These are phyloP conservation scores for Abrostola triplasia DNA, from an alignment of 2,888 invertebrate species.

Conservation along the genomic window DNA sequence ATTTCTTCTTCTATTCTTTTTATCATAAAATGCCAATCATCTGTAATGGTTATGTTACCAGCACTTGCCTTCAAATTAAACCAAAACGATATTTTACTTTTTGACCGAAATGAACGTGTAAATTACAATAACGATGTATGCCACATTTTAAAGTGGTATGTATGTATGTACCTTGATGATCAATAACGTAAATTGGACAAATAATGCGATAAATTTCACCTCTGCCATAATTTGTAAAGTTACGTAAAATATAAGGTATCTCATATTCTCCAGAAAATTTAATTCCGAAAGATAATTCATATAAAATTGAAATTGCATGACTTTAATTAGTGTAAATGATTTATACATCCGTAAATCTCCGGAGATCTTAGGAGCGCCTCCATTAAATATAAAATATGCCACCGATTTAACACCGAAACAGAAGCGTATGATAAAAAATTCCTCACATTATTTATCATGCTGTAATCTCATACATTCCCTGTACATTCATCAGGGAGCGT, in stretches of 20 bases:
- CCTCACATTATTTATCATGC: slow-evolving; percentile 60
- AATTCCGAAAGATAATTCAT: slow-evolving; percentile 13
- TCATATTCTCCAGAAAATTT: background rate
- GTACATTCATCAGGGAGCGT: slow-evolving; percentile 58
- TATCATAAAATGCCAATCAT: too few species aligned
- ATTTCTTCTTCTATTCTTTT: background rate
- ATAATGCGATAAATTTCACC: too few species aligned
- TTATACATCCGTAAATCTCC: slow-evolving; percentile 41
- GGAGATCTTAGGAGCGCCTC: slow-evolving; percentile 44
- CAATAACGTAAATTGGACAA: too few species aligned
- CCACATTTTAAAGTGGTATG: too few species aligned
- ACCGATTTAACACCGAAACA: slow-evolving; percentile 54
- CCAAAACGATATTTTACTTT: too few species aligned
- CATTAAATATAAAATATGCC: slow-evolving; percentile 55
- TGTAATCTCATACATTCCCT: slow-evolving; percentile 59
- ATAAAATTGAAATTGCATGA: slow-evolving; percentile 21
- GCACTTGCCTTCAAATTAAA: too few species aligned
- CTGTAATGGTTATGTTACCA: too few species aligned
- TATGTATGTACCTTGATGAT: too few species aligned
- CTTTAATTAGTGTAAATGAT: slow-evolving; percentile 43
- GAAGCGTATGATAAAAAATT: slow-evolving; percentile 53
- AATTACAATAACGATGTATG: too few species aligned
- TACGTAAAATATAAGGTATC: background rate
- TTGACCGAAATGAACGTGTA: too few species aligned
- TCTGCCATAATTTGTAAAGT: too few species aligned